Evolutionary conservation across 2,113 vertebrate species (phyloP).

Genomic region (Emydocephalus ijimae): DNA sequence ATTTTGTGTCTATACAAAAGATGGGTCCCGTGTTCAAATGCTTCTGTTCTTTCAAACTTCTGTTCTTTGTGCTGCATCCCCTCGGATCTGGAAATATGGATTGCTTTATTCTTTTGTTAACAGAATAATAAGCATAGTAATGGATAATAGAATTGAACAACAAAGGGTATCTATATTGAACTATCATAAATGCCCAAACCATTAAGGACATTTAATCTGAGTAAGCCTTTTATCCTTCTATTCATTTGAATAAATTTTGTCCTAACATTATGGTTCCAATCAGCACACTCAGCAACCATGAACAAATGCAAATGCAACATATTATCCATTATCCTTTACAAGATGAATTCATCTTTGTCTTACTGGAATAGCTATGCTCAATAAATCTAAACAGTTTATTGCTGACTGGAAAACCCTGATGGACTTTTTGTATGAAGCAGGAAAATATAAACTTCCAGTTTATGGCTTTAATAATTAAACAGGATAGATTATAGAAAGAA

Average conservation of each 20-base stretch:
- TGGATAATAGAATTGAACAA: background rate
- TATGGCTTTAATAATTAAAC: background rate
- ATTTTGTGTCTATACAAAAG: background rate
- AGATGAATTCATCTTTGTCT: background rate
- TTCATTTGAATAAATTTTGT: slow-evolving; percentile 18
- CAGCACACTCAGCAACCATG: background rate
- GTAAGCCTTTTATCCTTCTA: background rate
- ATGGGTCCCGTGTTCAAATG: background rate
- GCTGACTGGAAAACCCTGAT: background rate
- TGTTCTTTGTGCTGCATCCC: background rate
- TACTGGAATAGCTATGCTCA: background rate
- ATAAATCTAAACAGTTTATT: background rate
- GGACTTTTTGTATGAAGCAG: background rate
- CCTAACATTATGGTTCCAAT: background rate
- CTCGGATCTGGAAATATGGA: background rate
- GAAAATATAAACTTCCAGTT: background rate
- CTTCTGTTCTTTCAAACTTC: background rate
- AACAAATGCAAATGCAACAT: slow-evolving; percentile 7
- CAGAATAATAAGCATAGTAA: background rate
- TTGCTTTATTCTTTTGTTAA: background rate
- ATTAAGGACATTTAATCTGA: background rate
- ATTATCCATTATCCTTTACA: slow-evolving; percentile 1
- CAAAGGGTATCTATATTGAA: background rate
- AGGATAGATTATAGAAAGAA: background rate
- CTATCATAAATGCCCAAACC: background rate